Percentiles rank a stretch among this genome's conserved stretches.
Evolutionary conservation across 1,140 invertebrate species (phyloP).

Genomic region (Tribolium madens): DNA sequence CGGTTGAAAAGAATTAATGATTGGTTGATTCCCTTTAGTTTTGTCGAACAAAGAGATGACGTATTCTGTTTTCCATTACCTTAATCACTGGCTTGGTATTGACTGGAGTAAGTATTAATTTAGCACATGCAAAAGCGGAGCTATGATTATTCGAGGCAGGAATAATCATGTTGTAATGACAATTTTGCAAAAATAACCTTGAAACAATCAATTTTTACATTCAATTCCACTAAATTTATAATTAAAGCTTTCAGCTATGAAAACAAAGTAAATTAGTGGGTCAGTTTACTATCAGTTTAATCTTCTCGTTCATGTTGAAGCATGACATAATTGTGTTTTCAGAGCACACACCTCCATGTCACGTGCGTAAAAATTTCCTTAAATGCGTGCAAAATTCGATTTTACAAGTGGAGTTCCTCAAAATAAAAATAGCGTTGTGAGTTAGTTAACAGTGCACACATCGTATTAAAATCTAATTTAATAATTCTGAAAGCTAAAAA

Average conservation of each 20-base stretch:
- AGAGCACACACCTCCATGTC: not conserved
- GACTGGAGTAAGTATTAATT: not conserved
- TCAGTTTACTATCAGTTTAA: not conserved
- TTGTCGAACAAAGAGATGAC: conserved; percentile 12
- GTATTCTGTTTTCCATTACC: conserved; percentile 9
- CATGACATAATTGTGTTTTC: not conserved
- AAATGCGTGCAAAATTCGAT: not conserved
- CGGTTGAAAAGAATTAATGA: conserved; percentile 28
- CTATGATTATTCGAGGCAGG: not conserved
- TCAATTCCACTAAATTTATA: not conserved
- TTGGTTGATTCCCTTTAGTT: conserved; percentile 23
- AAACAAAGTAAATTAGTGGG: not conserved
- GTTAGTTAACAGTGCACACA: not conserved
- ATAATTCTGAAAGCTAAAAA: not conserved
- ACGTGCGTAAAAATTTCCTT: not conserved
- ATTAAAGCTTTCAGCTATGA: not conserved
- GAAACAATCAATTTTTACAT: too few species aligned
- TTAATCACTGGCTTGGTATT: not conserved
- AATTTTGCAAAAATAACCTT: not conserved
- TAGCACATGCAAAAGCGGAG: conserved; percentile 11
- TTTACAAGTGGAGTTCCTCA: not conserved
- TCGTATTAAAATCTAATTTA: not conserved
- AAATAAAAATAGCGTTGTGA: not conserved
- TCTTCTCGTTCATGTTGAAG: not conserved
- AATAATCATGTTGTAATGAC: too few species aligned